These are phyloP conservation scores for Drosophila rellima DNA, from an alignment of 2,888 invertebrate genomes.

Conservation along the genomic window DNA sequence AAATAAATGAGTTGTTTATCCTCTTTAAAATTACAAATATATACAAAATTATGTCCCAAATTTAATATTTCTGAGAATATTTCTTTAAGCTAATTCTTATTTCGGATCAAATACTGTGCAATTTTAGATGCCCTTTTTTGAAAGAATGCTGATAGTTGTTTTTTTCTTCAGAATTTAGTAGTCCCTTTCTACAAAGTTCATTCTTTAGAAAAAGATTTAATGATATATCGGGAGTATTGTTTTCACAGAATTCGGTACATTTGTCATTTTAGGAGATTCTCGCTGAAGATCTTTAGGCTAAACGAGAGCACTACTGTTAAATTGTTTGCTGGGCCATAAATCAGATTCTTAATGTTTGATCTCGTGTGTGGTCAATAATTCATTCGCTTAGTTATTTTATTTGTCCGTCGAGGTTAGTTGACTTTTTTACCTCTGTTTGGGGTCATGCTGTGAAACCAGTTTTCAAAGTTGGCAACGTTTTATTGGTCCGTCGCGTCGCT, in stretches of 20 bases:
- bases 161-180: background rate
- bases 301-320: background rate
- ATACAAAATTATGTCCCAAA: too few relatives aligned
- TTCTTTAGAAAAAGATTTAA: background rate
- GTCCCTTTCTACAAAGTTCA: background rate
- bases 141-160: background rate
- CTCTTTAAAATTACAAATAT: too few relatives aligned
- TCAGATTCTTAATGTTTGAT: background rate
- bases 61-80: background rate
- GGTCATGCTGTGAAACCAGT: slow-evolving; percentile 53
- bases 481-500: slow-evolving; percentile 38
- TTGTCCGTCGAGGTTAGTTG: slow-evolving; percentile 1
- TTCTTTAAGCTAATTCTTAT: background rate
- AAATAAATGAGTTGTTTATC: background rate
- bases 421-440: slow-evolving; percentile 50
- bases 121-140: background rate
- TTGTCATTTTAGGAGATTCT: background rate
- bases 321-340: slow-evolving; percentile 1
- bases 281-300: background rate
- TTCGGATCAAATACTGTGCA: background rate
- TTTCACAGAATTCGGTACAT: slow-evolving; percentile 3
- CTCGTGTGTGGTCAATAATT: background rate
- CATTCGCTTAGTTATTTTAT: background rate
- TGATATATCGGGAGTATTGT: background rate
- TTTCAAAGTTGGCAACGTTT: slow-evolving; percentile 34